phyloP scores from a whole-genome alignment of 1,140 invertebrate genomes.

The Goniozus legneri region DNA sequence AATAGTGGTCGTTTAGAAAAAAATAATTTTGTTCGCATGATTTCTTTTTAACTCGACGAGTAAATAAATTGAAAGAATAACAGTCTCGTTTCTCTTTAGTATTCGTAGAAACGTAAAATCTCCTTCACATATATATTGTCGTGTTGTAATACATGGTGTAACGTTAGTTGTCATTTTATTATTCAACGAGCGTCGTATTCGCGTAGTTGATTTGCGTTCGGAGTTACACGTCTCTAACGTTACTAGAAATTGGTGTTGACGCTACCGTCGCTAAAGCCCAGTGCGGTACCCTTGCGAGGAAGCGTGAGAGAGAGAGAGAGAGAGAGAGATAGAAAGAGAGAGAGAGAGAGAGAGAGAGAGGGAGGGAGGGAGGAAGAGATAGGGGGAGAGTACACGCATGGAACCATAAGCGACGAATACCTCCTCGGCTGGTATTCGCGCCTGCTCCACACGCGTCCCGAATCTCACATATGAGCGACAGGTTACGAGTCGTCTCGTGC shows the following conservation, averaged over 20 bases:
- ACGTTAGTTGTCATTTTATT: background rate
- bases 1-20: too few species aligned
- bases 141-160: background rate
- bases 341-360: background rate
- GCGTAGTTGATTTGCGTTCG: background rate
- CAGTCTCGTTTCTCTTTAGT: too few species aligned
- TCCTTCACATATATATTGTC: too few species aligned
- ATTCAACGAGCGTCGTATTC: background rate
- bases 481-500: constrained; percentile 23
- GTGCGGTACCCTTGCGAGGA: too few species aligned
- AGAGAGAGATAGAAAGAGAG: background rate
- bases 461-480: constrained; percentile 34
- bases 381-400: constrained; percentile 9
- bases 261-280: too few species aligned
- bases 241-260: background rate
- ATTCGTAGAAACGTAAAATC: too few species aligned
- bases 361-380: background rate
- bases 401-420: constrained; percentile 19
- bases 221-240: background rate
- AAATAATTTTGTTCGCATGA: too few species aligned
- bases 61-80: too few species aligned
- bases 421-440: constrained; percentile 25
- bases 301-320: background rate
- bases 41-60: too few species aligned
- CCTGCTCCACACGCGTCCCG: constrained; percentile 27